Conservation (phyloP, 2,888 invertebrate genomes). For the Eupithecia vulgata region DNA sequence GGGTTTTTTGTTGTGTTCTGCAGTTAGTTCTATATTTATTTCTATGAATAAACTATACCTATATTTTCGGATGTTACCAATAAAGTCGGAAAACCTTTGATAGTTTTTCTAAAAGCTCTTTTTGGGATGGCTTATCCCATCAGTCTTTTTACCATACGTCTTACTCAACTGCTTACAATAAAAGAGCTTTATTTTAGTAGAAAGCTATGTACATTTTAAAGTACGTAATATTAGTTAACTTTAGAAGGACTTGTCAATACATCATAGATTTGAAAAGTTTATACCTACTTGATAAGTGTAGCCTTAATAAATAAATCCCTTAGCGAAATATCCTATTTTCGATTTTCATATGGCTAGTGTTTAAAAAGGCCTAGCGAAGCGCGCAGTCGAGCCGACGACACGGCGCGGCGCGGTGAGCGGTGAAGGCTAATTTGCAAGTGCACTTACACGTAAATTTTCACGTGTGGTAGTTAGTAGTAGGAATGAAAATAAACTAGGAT, state of each 20-base stretch:
- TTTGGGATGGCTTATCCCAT: no score
- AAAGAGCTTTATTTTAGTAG: no score
- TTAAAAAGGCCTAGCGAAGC: slow-evolving; percentile 34
- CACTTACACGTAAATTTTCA: slow-evolving; percentile 67
- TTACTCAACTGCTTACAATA: no score
- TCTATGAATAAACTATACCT: no score
- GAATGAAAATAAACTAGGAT: slow-evolving; percentile 8
- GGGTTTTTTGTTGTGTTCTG: no score
- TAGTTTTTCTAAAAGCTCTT: no score
- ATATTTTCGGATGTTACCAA: no score
- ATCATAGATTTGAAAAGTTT: neutral
- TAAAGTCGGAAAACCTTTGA: no score
- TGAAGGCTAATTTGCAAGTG: slow-evolving; percentile 68
- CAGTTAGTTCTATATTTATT: no score
- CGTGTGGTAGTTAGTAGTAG: slow-evolving; percentile 62
- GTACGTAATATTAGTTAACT: neutral
- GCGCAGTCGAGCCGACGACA: slow-evolving; percentile 51
- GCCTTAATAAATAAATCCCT: slow-evolving; percentile 22
- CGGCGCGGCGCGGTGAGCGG: neutral
- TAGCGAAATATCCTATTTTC: slow-evolving; percentile 17
- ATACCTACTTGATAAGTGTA: no score
- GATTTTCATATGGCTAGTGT: slow-evolving; percentile 20
- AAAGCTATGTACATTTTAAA: no score
- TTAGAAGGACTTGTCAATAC: neutral
- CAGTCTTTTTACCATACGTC: no score